Conservation (phyloP, 2,113 vertebrate genomes). For the Ammodytes marinus region DNA sequence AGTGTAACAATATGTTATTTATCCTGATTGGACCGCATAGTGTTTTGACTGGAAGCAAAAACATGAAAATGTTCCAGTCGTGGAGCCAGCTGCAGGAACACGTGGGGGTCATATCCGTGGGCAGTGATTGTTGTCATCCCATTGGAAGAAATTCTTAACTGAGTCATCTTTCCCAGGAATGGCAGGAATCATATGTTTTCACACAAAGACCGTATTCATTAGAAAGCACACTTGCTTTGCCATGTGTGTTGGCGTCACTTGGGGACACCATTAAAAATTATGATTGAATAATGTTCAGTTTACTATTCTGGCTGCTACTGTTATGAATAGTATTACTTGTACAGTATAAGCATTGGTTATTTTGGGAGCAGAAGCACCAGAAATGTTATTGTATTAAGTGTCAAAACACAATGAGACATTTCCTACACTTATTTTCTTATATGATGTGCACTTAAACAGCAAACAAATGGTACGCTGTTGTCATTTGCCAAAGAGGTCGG, state of each 20-base stretch:
- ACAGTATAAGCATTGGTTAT: background rate
- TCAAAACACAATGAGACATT: background rate
- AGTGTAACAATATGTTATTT: background rate
- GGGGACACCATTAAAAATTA: background rate
- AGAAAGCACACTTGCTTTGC: background rate
- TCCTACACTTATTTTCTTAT: background rate
- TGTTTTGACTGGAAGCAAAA: constrained; percentile 6
- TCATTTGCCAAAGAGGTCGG: constrained; percentile 38
- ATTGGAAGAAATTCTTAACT: constrained; percentile 31
- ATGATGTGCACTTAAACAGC: constrained; percentile 11
- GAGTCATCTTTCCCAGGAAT: constrained; percentile 47
- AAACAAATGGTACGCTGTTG: background rate
- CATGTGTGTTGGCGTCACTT: background rate
- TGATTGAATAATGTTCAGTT: background rate
- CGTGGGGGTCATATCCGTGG: constrained; percentile 22
- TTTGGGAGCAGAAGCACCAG: background rate
- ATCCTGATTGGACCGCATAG: background rate
- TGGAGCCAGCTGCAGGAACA: constrained; percentile 38
- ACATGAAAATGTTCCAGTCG: constrained; percentile 16
- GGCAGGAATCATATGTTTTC: constrained; percentile 48
- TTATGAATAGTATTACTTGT: background rate
- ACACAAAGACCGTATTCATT: constrained; percentile 58
- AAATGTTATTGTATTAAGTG: background rate
- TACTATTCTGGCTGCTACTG: background rate
- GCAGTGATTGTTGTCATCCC: constrained; percentile 26